Percentiles rank a stretch among this genome's conserved stretches.
Conservation (phyloP, 2,113 vertebrate species). For the Rhinopomastus cyanomelas region DNA sequence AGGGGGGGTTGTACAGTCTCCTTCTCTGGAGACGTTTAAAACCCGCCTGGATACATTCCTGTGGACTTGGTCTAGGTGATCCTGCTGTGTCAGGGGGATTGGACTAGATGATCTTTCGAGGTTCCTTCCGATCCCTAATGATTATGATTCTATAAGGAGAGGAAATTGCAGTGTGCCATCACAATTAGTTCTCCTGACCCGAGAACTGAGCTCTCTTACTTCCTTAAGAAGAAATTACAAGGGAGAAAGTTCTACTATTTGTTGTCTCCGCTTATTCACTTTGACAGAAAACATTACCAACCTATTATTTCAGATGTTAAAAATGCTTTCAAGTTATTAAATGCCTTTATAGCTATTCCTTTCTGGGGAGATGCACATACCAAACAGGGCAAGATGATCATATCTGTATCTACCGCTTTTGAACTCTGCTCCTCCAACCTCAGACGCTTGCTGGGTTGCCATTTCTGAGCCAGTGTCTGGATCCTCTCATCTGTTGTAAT, state of each 20-base stretch:
- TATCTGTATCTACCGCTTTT: constrained; percentile 93
- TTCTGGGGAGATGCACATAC: constrained; percentile 66
- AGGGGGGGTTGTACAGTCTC: too few species aligned
- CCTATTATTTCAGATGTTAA: neutral
- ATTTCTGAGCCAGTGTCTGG: constrained; percentile 89
- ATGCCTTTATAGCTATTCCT: neutral
- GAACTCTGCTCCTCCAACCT: constrained; percentile 86
- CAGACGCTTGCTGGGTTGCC: constrained; percentile 85
- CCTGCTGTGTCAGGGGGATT: too few species aligned
- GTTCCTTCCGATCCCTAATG: too few species aligned
- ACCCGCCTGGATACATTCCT: too few species aligned
- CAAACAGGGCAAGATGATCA: constrained; percentile 90
- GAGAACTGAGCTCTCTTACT: neutral
- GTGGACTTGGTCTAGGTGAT: too few species aligned
- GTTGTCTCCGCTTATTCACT: neutral
- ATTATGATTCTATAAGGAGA: neutral
- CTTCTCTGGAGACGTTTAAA: too few species aligned
- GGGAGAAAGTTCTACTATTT: neutral
- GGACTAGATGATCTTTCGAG: too few species aligned
- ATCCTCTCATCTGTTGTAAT: constrained; percentile 93
- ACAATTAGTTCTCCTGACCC: neutral
- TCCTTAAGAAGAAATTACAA: neutral
- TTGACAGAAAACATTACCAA: neutral
- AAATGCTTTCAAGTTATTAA: neutral
- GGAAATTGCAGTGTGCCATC: neutral